A percentile compares a stretch with the other conserved stretches of the same genome.
These are phyloP conservation scores for Erebia palarica DNA, from an alignment of 2,888 invertebrate species.

Conservation along the genomic window DNA sequence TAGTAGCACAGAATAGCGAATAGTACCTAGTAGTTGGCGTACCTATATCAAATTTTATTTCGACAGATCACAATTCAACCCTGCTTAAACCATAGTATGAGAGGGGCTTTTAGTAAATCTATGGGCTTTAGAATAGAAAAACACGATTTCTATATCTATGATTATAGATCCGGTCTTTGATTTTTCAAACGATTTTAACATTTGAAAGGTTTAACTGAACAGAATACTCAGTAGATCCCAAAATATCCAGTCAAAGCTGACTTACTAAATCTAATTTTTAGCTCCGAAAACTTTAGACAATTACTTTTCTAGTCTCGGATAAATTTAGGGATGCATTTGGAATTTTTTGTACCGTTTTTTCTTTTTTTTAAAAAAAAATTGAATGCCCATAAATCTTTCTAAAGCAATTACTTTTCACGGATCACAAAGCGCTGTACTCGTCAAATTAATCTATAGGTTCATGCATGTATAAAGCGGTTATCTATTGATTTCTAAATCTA, in stretches of 20 bases:
- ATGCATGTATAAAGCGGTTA: slow-evolving; percentile 10
- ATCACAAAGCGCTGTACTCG: slow-evolving; percentile 15
- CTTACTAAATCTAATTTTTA: not conserved
- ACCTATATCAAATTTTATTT: no score
- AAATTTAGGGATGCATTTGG: not conserved
- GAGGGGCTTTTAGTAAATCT: no score
- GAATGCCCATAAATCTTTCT: slow-evolving; percentile 22
- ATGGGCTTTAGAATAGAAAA: no score
- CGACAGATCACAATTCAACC: no score
- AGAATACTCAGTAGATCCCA: not conserved
- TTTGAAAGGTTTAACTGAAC: not conserved
- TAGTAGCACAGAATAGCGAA: no score
- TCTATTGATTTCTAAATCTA: slow-evolving; percentile 11
- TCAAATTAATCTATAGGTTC: slow-evolving; percentile 19
- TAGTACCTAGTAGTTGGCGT: no score
- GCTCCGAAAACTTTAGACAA: not conserved
- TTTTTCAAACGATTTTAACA: not conserved
- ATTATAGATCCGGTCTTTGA: no score
- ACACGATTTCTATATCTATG: no score
- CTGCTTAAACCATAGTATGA: no score
- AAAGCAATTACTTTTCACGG: slow-evolving; percentile 25
- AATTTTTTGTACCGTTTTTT: not conserved
- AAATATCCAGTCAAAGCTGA: not conserved
- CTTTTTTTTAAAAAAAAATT: slow-evolving; percentile 22
- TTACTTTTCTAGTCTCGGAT: not conserved